Evolutionary conservation across 2,888 invertebrate genomes (phyloP), one percentile per base, ranked within the genome.

Genomic region (Microplitis deprimator): DNA sequence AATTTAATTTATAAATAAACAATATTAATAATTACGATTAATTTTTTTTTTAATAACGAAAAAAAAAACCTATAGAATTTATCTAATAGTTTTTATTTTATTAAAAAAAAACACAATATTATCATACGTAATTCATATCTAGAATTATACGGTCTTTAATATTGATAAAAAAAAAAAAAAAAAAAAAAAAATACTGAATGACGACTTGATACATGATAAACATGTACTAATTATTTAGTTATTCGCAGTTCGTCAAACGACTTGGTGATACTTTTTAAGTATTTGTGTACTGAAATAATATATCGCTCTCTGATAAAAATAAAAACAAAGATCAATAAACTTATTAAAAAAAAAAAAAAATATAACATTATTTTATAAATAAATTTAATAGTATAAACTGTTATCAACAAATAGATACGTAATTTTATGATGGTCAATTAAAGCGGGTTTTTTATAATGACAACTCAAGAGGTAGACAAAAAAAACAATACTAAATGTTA

Each of bases 121-220:
- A 13, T 50, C 13, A 50, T 50, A 50, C 50, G 50, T 64, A 16
- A 64, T 20, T 64, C 17, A 64, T 20, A 64, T 64, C 17, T 64
- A 64, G 8, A 6, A 4, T 64, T 6, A 4, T n/a, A 64, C 20
- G 16, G 16, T 64, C 20, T 64, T 7, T 64, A 8, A 17, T 40
- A 8, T 41, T n/a, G 16, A 41, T 8, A 68, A 68, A 68, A 68
- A 60, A 59, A 59, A 59, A 20, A 20, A 29, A 68, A 68, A 68
- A 68, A 60, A 59, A 59, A 59, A 20, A 20, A 29, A 50, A 50
- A 50, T 50, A 50, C 50, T 50, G 13, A 13, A 50, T 50, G 50
- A 50, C 50, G 13, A 50, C 50, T 50, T 50, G 50, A 50, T 50
- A 13, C 50, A 13, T 50, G 10, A 50, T 50, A 50, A 50, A 50